phyloP scores from a whole-genome alignment of 2,113 vertebrate genomes.

The Pleuronectes platessa region DNA sequence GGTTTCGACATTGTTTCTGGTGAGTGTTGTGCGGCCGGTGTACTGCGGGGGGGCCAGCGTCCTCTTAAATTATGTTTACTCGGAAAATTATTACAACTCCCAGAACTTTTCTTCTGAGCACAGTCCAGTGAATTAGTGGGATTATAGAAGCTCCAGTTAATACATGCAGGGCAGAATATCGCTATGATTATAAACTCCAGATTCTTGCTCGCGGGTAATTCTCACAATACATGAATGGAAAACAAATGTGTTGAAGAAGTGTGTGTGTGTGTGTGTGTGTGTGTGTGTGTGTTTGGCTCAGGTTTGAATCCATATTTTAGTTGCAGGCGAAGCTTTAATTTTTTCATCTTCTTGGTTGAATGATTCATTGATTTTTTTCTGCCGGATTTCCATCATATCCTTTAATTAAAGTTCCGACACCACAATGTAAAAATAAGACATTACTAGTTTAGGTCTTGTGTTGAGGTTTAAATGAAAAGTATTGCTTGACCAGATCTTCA shows the following conservation, averaged over 20 bases:
- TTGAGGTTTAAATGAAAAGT: neutral
- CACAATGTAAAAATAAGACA: neutral
- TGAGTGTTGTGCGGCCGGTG: conserved; percentile 29
- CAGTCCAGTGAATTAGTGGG: conserved; percentile 45
- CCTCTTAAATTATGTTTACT: conserved; percentile 63
- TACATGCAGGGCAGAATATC: conserved; percentile 35
- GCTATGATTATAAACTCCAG: conserved; percentile 51
- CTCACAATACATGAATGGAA: conserved; percentile 44
- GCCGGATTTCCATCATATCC: neutral
- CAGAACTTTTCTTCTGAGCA: conserved; percentile 38
- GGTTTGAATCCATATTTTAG: conserved; percentile 14
- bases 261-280: neutral
- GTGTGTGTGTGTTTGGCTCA: conserved; percentile 25
- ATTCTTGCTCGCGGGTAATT: conserved; percentile 42
- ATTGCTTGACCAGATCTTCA: neutral
- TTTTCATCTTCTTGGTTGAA: conserved; percentile 1
- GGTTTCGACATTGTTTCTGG: conserved; percentile 73
- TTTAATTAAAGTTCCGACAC: conserved; percentile 9
- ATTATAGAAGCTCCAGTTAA: conserved; percentile 45
- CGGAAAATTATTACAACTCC: conserved; percentile 56
- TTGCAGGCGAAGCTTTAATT: conserved; percentile 15
- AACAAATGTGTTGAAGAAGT: conserved; percentile 35
- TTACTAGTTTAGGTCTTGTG: neutral
- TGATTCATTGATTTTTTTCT: conserved; percentile 6
- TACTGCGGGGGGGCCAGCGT: conserved; percentile 42